Percentiles rank a stretch among this genome's conserved stretches.
phyloP scores from a whole-genome alignment of 2,797 vertebrate genomes.

The Champsocephalus esox region DNA sequence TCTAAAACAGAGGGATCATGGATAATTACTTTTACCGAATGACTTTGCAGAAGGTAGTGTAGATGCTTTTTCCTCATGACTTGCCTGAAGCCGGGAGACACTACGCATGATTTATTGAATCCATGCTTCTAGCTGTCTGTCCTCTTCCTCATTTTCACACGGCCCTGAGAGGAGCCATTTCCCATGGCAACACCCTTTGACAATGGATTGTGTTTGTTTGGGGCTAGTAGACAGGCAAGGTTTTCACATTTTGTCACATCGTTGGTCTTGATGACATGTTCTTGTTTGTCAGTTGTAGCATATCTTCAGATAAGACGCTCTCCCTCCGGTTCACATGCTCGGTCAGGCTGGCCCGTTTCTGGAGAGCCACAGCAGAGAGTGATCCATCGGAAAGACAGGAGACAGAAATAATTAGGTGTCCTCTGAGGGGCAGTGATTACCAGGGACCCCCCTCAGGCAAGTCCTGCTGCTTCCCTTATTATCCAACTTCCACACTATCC shows the following conservation, averaged over 20 bases:
- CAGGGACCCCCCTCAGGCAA: constrained; percentile 58
- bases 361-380: constrained; percentile 42
- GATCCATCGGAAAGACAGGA: constrained; percentile 51
- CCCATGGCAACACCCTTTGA: constrained; percentile 25
- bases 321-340: constrained; percentile 13
- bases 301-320: constrained; percentile 14
- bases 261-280: constrained; percentile 8
- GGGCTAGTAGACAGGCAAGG: not conserved
- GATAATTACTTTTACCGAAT: constrained; percentile 54
- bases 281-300: constrained; percentile 21
- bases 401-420: constrained; percentile 68
- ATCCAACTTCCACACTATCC: constrained; percentile 51
- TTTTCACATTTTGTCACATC: constrained; percentile 2
- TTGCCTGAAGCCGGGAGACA: constrained; percentile 42
- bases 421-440: constrained; percentile 55
- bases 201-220: constrained; percentile 7
- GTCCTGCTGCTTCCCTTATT: constrained; percentile 66
- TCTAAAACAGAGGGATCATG: constrained; percentile 9
- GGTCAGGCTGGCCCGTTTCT: constrained; percentile 32
- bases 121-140: constrained; percentile 39
- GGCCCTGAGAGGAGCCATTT: constrained; percentile 36
- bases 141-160: constrained; percentile 39
- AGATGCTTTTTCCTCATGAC: constrained; percentile 29
- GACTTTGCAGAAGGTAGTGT: constrained; percentile 30
- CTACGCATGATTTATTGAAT: constrained; percentile 57